Evolutionary conservation across 2,888 invertebrate species (phyloP), one percentile per base, ranked within the genome.

Genomic region (Callyntrura sp.): DNA sequence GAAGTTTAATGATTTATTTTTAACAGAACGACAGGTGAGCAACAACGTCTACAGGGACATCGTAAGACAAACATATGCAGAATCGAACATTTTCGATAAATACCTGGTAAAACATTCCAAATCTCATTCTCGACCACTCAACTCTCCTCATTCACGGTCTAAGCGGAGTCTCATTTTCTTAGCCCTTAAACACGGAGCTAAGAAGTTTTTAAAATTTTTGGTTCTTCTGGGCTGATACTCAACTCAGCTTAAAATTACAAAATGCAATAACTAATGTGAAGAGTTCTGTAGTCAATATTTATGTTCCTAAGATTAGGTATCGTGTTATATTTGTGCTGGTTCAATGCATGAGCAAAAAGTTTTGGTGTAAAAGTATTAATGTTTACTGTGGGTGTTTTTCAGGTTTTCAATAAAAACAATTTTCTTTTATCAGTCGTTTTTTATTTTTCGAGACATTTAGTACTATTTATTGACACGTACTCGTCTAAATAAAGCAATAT

Each of bases 131-230:
- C 0, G 0, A 57, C 25, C 68, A 3, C 43, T 62, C 48, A 78
- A 20, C n/a, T 0, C n/a, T 11, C 82, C 82, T 20, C 62, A 82
- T 12, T 12, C 48, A 0, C 62, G 87, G 57, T 76, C 79, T 20
- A 87, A 87, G 55, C 9, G 87, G 23, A 81, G 81, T 1, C 2
- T 87, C 25, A 28, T 87, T 0, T 57, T 87, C n/a, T 51, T 55
- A 51, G 20, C 25, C 1, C 0, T 70, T 6, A 68, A 68, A 17
- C 68, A 68, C n/a, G 20, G 1, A 28, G n/a, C 43, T 43, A 87
- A 87, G 20, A 87, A 81, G 45, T 60, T 88, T 25, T n/a, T 88
- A 20, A 88, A 88, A 20, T 48, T 88, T 48, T 60, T 82, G n/a
- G n/a, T n/a, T 12, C 9, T 86, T 2, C 23, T 86, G 0, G 86